Percentiles rank a stretch among this genome's conserved stretches.
These are phyloP conservation scores for Bombus fervidus DNA, from an alignment of 1,140 invertebrate species.

Conservation along the genomic window DNA sequence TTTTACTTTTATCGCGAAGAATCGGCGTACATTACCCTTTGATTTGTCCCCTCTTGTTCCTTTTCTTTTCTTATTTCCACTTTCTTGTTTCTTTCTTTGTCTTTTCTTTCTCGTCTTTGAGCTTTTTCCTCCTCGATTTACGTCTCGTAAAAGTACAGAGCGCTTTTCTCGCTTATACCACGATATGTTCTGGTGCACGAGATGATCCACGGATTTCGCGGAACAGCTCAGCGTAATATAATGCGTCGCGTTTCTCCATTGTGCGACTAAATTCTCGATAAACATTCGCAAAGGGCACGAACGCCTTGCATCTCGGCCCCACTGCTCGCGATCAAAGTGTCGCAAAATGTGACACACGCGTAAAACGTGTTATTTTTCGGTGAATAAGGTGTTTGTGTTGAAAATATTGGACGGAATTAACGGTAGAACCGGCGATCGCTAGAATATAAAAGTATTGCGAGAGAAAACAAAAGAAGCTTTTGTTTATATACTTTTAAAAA, in stretches of 20 bases:
- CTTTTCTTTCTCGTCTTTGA: too few relatives aligned
- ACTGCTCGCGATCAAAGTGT: too few relatives aligned
- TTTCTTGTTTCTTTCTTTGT: too few relatives aligned
- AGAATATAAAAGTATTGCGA: too few relatives aligned
- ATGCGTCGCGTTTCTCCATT: background rate
- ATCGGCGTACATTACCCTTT: conserved; percentile 9
- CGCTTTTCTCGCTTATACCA: background rate
- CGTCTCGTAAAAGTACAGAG: background rate
- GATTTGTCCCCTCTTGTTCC: background rate
- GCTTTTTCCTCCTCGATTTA: background rate
- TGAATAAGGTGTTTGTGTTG: too few relatives aligned
- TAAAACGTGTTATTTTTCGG: too few relatives aligned
- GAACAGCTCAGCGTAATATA: background rate
- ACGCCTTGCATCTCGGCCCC: background rate
- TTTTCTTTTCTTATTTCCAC: too few relatives aligned
- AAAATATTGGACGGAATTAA: too few relatives aligned
- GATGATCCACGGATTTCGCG: conserved; percentile 25
- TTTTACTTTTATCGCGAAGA: conserved; percentile 1
- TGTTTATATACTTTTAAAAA: too few relatives aligned
- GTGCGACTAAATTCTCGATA: conserved; percentile 29
- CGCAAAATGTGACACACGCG: too few relatives aligned
- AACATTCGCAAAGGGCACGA: background rate
- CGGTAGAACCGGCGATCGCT: too few relatives aligned
- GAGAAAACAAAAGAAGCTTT: too few relatives aligned
- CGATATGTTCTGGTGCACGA: conserved; percentile 1